Base-by-base conservation (phyloP, 2,888 invertebrate genomes). In the Tetanocera ferruginea region DNA sequence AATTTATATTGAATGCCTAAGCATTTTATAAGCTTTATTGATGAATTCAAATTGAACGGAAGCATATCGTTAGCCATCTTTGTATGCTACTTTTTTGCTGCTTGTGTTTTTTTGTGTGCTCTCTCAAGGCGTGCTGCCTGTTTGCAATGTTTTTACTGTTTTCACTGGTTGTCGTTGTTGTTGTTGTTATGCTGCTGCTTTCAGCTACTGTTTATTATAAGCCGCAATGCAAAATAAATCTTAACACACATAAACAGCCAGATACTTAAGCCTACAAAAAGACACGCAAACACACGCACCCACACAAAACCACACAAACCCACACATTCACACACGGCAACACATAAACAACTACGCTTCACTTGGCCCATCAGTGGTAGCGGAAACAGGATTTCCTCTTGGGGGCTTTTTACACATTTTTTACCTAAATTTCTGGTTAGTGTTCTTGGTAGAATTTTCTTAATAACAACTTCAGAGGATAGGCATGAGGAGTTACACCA, bases 21-120 rank as follows among this genome's bases (percentile, higher is more conserved):
- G 57, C 64, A 64, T 74, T 74, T 62, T 51, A 51, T 74, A 64
- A 74, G 74, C 74, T 64, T 31, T 66, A 74, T 74, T 74, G 74
- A 74, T 66, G 66, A 64, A 51, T 74, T 74, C 52, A 51, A 64
- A 74, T 74, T 74, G 74, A 64, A 73, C 73, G 64, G 64, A 64
- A 74, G 52, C 34, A 64, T 64, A 66, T 74, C 64, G 74, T 31
- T 64, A 49, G 64, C 64, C 74, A 31, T 34, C 49, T 57, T 72
- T 60, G 5, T 34, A 17, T 31, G 19, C 37, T 66, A 17, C 66
- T 31, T 64, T 31, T 4, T 5, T 37, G 19, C 31, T 31, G 14
- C 64, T 3, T 28, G 31, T n/a, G 4, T 34, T 64, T 6, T 17
- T 37, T 31, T 31, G 17, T 34, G 19, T 37, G 34, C 31, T 66